Evolutionary conservation across 2,113 vertebrate genomes (phyloP).

Genomic region (Spheniscus mendiculus): DNA sequence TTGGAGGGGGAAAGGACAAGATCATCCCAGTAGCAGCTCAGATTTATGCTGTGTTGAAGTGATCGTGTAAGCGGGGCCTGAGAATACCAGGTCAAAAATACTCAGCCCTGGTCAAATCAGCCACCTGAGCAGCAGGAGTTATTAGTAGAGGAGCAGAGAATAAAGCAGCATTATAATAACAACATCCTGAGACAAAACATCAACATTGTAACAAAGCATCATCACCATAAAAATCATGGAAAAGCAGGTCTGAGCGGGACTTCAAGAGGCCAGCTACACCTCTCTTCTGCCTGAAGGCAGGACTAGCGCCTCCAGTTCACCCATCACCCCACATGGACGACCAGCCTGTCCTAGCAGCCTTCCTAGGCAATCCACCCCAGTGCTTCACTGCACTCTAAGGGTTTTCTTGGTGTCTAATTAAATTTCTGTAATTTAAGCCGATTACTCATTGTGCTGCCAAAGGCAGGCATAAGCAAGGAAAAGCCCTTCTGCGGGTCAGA

Average conservation of each 20-base stretch:
- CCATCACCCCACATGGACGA: not conserved
- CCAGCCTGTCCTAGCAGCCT: not conserved
- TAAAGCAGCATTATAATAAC: not conserved
- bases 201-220: not conserved
- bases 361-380: not conserved
- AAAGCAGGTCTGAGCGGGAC: not conserved
- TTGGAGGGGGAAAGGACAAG: not conserved
- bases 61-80: not conserved
- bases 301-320: not conserved
- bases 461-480: not conserved
- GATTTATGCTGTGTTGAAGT: not conserved
- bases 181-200: not conserved
- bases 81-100: not conserved
- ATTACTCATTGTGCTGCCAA: not conserved
- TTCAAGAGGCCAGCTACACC: not conserved
- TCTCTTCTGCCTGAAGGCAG: not conserved
- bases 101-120: not conserved
- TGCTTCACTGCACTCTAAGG: not conserved
- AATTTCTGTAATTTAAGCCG: not conserved
- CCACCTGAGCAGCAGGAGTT: not conserved
- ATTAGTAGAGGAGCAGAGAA: not conserved
- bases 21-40: not conserved
- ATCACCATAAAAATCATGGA: not conserved
- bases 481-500: not conserved
- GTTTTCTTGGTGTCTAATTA: not conserved